Percentiles rank a stretch among this genome's conserved stretches.
These are phyloP conservation scores for Limnodromus scolopaceus DNA, from an alignment of 2,797 vertebrate genomes.

Conservation along the genomic window DNA sequence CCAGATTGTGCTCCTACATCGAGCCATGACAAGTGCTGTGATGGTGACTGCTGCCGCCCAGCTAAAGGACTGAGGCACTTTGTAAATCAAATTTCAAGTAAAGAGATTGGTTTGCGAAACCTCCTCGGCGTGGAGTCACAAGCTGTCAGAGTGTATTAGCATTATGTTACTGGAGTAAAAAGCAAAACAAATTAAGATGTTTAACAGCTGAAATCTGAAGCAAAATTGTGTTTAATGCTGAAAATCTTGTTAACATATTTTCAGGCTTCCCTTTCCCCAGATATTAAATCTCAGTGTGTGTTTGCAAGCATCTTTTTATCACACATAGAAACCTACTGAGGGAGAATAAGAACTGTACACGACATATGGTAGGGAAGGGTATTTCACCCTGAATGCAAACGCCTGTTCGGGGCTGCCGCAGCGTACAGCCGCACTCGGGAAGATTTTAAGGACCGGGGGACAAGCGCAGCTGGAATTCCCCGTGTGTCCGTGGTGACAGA, in stretches of 20 bases:
- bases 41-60: slow-evolving; percentile 48
- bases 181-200: slow-evolving; percentile 81
- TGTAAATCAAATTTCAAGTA: slow-evolving; percentile 77
- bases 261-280: slow-evolving; percentile 70
- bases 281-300: slow-evolving; percentile 59
- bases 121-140: slow-evolving; percentile 55
- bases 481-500: background rate
- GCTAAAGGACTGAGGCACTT: slow-evolving; percentile 75
- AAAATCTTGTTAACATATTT: slow-evolving; percentile 78
- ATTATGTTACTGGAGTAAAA: slow-evolving; percentile 73
- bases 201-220: slow-evolving; percentile 79
- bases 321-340: background rate
- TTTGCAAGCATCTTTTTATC: slow-evolving; percentile 59
- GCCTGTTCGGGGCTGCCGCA: background rate
- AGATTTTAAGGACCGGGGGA: background rate
- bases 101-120: slow-evolving; percentile 75
- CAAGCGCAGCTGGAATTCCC: background rate
- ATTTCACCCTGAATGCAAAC: background rate
- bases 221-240: slow-evolving; percentile 76
- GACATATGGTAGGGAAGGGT: background rate
- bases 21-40: slow-evolving; percentile 55
- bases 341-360: background rate
- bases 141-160: slow-evolving; percentile 76
- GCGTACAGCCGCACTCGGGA: background rate
- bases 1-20: slow-evolving; percentile 20